These are phyloP conservation scores for Urocitellus parryii DNA, from an alignment of 2,113 vertebrate species.

Conservation along the genomic window DNA sequence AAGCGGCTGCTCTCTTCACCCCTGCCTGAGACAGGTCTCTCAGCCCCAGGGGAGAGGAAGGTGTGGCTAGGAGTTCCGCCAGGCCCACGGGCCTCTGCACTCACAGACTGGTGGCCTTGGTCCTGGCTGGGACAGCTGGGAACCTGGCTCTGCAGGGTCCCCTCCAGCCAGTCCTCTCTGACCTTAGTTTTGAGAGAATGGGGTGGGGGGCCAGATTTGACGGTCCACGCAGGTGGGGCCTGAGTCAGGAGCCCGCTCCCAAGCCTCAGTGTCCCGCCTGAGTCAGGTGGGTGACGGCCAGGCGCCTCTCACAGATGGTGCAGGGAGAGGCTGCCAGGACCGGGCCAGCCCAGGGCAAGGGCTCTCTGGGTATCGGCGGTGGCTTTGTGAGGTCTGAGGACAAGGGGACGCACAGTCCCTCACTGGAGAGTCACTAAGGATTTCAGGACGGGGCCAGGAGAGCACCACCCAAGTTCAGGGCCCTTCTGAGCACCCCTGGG, in stretches of 20 bases:
- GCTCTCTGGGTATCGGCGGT: accelerated
- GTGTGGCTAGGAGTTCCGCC: not conserved
- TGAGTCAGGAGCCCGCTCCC: not conserved
- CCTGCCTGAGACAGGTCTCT: not conserved
- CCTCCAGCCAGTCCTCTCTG: no score
- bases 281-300: not conserved
- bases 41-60: not conserved
- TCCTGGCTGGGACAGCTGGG: not conserved
- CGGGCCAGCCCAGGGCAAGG: not conserved
- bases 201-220: not conserved
- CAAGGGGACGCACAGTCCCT: no score
- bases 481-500: not conserved
- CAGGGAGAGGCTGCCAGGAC: not conserved
- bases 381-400: no score
- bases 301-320: accelerated
- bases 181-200: not conserved
- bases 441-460: not conserved
- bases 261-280: not conserved
- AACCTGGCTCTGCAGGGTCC: not conserved
- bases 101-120: not conserved
- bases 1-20: slow-evolving; percentile 16
- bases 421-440: no score
- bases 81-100: not conserved
- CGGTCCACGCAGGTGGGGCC: not conserved
- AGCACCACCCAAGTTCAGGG: accelerated